Conservation (phyloP, 2,797 vertebrate genomes). For the Tapera naevia region DNA sequence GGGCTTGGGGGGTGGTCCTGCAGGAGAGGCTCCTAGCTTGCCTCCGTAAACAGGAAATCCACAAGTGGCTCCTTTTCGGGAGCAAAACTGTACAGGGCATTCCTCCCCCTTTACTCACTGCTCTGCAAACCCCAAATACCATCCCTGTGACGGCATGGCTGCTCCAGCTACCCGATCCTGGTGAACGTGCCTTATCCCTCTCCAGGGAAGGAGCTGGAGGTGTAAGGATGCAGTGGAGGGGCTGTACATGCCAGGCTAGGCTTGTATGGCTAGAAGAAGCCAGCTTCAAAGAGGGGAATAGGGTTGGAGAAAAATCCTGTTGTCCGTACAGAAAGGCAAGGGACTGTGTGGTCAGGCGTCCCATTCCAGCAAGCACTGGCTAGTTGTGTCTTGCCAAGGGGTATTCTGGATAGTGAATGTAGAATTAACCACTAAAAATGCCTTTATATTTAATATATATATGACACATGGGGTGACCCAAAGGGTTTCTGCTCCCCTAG, state of each 20-base stretch:
- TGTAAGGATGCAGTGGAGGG: not conserved
- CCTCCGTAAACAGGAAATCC: conserved; percentile 69
- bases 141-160: fast-evolving
- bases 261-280: not conserved
- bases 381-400: not conserved
- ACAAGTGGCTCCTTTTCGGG: conserved; percentile 49
- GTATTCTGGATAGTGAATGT: not conserved
- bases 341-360: not conserved
- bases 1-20: no score
- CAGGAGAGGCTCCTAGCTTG: not conserved
- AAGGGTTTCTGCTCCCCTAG: conserved; percentile 63
- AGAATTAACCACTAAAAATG: not conserved
- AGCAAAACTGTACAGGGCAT: not conserved
- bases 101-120: conserved; percentile 59
- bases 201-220: not conserved
- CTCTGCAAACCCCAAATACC: conserved; percentile 37
- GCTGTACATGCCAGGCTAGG: fast-evolving
- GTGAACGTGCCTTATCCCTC: fast-evolving
- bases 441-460: not conserved
- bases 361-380: not conserved
- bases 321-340: fast-evolving
- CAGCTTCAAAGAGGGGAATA: not conserved
- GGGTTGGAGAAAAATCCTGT: not conserved
- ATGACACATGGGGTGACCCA: not conserved
- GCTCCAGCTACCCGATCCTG: not conserved